A percentile compares a stretch with the other conserved stretches of the same genome.
Conservation (phyloP, 2,113 vertebrate species). For the Prolemur simus region DNA sequence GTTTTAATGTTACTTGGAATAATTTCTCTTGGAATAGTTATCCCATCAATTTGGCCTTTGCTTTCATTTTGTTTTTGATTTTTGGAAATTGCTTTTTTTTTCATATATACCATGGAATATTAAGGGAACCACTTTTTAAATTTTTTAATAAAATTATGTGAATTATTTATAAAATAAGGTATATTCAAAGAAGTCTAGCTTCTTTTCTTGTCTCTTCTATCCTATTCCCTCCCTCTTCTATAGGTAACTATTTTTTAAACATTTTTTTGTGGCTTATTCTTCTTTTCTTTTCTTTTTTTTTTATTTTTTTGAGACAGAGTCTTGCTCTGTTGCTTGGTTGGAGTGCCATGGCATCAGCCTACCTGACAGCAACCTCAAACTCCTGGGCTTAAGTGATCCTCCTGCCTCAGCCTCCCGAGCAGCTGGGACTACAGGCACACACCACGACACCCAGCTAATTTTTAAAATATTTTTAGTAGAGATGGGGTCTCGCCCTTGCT, state of each 20-base stretch:
- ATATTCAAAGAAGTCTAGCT: neutral
- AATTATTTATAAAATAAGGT: neutral
- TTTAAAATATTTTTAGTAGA: too few relatives aligned
- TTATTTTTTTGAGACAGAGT: neutral
- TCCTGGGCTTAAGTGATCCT: too few relatives aligned
- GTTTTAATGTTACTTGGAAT: slow-evolving; percentile 17
- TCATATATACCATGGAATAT: too few relatives aligned
- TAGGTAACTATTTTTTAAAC: neutral
- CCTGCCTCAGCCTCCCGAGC: too few relatives aligned
- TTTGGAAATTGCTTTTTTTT: neutral
- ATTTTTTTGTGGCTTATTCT: neutral
- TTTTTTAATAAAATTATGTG: neutral
- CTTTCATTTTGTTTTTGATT: slow-evolving; percentile 29
- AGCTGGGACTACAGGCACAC: too few relatives aligned
- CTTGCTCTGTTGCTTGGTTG: too few relatives aligned
- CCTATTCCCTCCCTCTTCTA: neutral
- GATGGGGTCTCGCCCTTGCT: too few relatives aligned
- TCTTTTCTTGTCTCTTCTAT: neutral
- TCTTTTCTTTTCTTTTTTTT: neutral
- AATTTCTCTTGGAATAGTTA: slow-evolving; percentile 10
- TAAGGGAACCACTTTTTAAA: neutral
- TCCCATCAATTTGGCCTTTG: neutral
- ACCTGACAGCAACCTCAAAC: too few relatives aligned
- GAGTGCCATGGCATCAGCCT: too few relatives aligned
- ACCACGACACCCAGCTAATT: too few relatives aligned